Conservation (phyloP, 1,140 invertebrate genomes). For the Drosophila willistoni region DNA sequence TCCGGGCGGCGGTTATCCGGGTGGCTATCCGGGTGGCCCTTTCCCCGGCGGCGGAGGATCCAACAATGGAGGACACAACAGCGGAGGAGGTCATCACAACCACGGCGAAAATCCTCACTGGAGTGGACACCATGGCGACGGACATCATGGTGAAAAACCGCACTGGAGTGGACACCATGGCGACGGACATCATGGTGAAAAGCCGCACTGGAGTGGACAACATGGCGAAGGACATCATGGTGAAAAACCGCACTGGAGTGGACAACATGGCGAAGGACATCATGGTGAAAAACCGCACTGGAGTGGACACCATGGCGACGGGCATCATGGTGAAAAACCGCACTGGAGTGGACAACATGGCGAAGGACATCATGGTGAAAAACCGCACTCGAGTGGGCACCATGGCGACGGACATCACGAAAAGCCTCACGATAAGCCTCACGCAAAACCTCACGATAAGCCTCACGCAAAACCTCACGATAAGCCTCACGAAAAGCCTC, state of each 20-base stretch:
- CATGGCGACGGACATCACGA: neutral
- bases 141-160: neutral
- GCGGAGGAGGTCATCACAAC: neutral
- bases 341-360: neutral
- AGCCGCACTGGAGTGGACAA: neutral
- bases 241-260: neutral
- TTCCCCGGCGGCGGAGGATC: no score
- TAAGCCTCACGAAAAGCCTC: no score
- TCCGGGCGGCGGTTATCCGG: no score
- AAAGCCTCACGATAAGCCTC: no score
- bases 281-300: no score
- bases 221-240: no score
- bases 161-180: neutral
- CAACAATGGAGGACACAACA: neutral
- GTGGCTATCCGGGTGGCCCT: no score
- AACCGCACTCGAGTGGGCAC: neutral
- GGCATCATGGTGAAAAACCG: neutral
- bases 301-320: no score
- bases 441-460: no score
- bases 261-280: neutral
- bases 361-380: neutral
- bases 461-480: no score
- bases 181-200: neutral
- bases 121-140: neutral
- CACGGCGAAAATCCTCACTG: neutral